Conservation (phyloP, 2,888 invertebrate genomes). For the Trichopoda pennipes region DNA sequence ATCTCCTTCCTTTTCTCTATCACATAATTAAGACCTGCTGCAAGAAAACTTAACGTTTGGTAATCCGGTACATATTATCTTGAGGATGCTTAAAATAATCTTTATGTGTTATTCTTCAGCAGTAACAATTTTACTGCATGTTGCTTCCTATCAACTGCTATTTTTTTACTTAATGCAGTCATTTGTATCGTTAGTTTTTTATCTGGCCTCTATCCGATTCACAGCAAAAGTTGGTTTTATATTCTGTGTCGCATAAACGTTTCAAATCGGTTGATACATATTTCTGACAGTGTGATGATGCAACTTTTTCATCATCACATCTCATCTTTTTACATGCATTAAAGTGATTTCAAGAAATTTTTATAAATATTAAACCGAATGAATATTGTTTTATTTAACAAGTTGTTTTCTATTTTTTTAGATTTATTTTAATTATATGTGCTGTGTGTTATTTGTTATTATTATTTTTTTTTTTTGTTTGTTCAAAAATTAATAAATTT, state of each 20-base stretch:
- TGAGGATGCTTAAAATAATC: not conserved
- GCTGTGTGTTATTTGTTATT: not conserved
- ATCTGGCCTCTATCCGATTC: slow-evolving; percentile 15
- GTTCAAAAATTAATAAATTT: slow-evolving; percentile 12
- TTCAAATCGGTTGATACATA: no score
- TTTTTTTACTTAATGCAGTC: slow-evolving; percentile 36
- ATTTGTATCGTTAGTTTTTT: slow-evolving; percentile 31
- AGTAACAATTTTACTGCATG: not conserved
- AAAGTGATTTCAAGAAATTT: slow-evolving; percentile 15
- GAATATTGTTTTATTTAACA: not conserved
- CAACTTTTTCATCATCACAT: not conserved
- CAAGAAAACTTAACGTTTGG: no score
- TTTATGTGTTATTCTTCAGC: not conserved
- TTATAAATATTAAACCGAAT: slow-evolving; percentile 23
- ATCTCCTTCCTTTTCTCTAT: no score
- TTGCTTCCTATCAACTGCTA: not conserved
- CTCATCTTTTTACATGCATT: not conserved
- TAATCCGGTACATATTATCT: no score
- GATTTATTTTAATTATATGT: not conserved
- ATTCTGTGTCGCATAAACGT: no score
- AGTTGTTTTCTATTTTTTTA: not conserved
- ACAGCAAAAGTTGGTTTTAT: not conserved
- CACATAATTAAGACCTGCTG: no score
- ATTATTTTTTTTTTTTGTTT: no score
- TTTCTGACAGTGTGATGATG: not conserved